These are phyloP conservation scores for Buathra laborator DNA, from an alignment of 2,888 invertebrate genomes.

Conservation along the genomic window DNA sequence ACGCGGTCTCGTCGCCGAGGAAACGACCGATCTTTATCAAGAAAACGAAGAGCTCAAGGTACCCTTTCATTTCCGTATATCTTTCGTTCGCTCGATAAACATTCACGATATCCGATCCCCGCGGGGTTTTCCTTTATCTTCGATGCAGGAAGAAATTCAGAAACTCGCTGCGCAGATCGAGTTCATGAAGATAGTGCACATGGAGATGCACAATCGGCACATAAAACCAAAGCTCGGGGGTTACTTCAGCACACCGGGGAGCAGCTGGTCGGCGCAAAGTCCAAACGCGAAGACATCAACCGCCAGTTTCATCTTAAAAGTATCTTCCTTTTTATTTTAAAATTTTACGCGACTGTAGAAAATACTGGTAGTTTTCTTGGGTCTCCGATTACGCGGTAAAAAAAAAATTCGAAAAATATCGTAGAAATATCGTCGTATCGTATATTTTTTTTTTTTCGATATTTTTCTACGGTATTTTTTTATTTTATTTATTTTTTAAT, in stretches of 20 bases:
- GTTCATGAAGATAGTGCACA: slow-evolving; percentile 97
- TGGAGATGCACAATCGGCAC: slow-evolving; percentile 97
- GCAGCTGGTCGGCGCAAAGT: slow-evolving; percentile 78
- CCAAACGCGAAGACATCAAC: slow-evolving; percentile 80
- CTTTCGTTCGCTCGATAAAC: slow-evolving; percentile 8
- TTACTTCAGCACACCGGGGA: slow-evolving; percentile 89
- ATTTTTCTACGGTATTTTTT: too few species aligned
- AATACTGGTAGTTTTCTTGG: too few species aligned
- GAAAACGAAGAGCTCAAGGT: slow-evolving; percentile 97
- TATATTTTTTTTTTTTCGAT: too few species aligned
- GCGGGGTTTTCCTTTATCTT: neutral
- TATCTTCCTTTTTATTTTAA: slow-evolving; percentile 59
- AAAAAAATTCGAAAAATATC: too few species aligned
- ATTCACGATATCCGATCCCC: neutral
- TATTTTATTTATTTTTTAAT: too few species aligned
- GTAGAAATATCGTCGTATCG: too few species aligned
- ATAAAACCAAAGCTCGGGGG: slow-evolving; percentile 93
- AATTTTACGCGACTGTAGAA: neutral
- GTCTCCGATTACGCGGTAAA: too few species aligned
- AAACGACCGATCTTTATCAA: slow-evolving; percentile 94
- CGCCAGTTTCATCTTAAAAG: slow-evolving; percentile 80
- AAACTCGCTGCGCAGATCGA: slow-evolving; percentile 96
- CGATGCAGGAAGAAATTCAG: slow-evolving; percentile 93
- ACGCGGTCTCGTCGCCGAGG: slow-evolving; percentile 92
- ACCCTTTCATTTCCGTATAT: slow-evolving; percentile 56